phyloP scores from a whole-genome alignment of 2,888 invertebrate species.

The Junonia oenone region DNA sequence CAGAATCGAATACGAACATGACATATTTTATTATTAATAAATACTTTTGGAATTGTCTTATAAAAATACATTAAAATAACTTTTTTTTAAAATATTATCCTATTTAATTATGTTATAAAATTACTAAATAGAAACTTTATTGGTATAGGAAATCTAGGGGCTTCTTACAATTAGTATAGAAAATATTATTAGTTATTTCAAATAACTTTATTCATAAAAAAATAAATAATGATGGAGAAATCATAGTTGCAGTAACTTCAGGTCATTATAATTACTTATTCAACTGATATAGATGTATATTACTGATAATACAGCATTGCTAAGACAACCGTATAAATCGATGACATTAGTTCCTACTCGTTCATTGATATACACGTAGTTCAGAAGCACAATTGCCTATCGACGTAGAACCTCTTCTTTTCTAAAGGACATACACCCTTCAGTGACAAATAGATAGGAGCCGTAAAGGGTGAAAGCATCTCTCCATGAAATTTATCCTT shows the following conservation, averaged over 20 bases:
- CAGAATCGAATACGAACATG: conserved; percentile 30
- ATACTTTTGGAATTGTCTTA: neutral
- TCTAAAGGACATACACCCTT: conserved; percentile 37
- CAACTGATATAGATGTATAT: neutral
- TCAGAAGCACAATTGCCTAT: conserved; percentile 13
- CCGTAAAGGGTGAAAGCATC: conserved; percentile 73
- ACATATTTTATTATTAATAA: neutral
- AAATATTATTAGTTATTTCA: too few species aligned
- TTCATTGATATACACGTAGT: conserved; percentile 7
- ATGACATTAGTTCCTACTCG: conserved; percentile 19
- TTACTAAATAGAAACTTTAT: too few species aligned
- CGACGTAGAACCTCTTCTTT: conserved; percentile 40
- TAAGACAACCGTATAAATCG: conserved; percentile 51
- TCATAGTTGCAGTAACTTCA: too few species aligned
- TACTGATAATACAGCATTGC: too few species aligned
- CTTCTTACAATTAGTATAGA: too few species aligned
- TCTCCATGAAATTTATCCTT: conserved; percentile 65
- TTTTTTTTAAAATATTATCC: too few species aligned
- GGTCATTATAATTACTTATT: neutral
- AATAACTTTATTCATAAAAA: too few species aligned
- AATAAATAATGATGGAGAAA: too few species aligned
- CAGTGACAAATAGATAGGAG: conserved; percentile 61
- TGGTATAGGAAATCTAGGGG: too few species aligned
- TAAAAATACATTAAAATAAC: too few species aligned
- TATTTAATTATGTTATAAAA: too few species aligned